Evolutionary conservation across 2,113 vertebrate species (phyloP).

Genomic region (Ceyx margarethae): DNA sequence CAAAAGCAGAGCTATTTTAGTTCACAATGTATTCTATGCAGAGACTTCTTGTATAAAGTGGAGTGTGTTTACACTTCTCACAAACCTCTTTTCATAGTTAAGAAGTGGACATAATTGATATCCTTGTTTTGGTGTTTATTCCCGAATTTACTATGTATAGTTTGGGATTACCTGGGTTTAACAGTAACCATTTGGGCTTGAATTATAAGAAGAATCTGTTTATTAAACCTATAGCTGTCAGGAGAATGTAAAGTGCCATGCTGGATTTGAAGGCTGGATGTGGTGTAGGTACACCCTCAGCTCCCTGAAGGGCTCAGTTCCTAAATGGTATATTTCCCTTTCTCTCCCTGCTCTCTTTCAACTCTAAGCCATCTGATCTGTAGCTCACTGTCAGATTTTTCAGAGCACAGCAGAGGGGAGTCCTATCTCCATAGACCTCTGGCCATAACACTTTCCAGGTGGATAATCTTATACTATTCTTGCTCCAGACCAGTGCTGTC

Average conservation of each 20-base stretch:
- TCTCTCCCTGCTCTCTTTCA: not conserved
- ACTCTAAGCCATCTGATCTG: not conserved
- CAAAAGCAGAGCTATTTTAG: not conserved
- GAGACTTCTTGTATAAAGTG: not conserved
- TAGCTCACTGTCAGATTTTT: not conserved
- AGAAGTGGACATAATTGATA: not conserved
- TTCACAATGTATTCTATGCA: not conserved
- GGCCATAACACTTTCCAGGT: not conserved
- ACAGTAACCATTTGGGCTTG: not conserved
- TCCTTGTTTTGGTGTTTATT: not conserved
- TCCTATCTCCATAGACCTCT: accelerated
- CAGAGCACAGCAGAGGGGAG: not conserved
- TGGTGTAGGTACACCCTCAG: not conserved
- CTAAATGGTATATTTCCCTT: not conserved
- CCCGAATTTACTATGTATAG: not conserved
- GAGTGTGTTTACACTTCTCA: not conserved
- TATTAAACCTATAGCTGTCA: not conserved
- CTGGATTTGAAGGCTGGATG: not conserved
- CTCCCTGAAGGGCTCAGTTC: not conserved
- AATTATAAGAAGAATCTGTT: not conserved
- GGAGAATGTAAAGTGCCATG: not conserved
- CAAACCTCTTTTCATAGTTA: not conserved
- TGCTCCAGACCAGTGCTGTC: not conserved
- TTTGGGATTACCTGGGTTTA: not conserved
- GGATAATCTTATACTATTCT: not conserved